Conservation (phyloP, 2,797 vertebrate species). For the Takifugu ocellatus region DNA sequence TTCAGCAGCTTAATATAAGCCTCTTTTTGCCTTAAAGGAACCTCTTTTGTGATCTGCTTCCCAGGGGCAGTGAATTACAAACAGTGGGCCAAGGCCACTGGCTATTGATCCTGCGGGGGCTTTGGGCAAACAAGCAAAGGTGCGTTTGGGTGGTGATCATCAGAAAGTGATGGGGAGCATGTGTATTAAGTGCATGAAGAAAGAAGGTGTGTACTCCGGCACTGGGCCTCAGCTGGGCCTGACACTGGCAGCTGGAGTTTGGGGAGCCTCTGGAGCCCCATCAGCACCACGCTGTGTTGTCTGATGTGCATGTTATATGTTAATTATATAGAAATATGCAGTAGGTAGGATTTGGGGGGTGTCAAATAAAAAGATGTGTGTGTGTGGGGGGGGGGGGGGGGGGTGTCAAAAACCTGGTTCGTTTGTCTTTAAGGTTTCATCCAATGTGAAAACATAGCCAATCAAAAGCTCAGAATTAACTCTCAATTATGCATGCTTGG, state of each 20-base stretch:
- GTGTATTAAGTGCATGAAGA: constrained; percentile 18
- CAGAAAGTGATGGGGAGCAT: constrained; percentile 4
- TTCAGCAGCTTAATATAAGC: constrained; percentile 49
- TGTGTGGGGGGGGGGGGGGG: background rate
- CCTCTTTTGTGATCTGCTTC: constrained; percentile 45
- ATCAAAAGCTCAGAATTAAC: constrained; percentile 3
- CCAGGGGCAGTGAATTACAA: constrained; percentile 30
- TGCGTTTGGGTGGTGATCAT: constrained; percentile 8
- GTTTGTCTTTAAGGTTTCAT: constrained; percentile 39
- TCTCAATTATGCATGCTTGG: constrained; percentile 25
- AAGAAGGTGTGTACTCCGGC: constrained; percentile 28
- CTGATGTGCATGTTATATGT: constrained; percentile 16
- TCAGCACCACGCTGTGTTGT: constrained; percentile 67
- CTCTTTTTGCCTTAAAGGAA: constrained; percentile 53
- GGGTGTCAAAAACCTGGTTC: constrained; percentile 22
- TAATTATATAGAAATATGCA: constrained; percentile 51
- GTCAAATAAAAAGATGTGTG: no score
- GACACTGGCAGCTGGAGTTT: constrained; percentile 75
- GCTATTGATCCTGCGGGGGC: constrained; percentile 60
- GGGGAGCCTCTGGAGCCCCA: constrained; percentile 68
- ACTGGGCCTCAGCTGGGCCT: constrained; percentile 70
- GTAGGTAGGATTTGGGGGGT: background rate
- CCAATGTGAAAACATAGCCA: constrained; percentile 26
- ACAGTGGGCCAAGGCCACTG: constrained; percentile 45
- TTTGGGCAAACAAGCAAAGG: constrained; percentile 16